Conservation (phyloP, 1,140 invertebrate species). For the Bombus impatiens region DNA sequence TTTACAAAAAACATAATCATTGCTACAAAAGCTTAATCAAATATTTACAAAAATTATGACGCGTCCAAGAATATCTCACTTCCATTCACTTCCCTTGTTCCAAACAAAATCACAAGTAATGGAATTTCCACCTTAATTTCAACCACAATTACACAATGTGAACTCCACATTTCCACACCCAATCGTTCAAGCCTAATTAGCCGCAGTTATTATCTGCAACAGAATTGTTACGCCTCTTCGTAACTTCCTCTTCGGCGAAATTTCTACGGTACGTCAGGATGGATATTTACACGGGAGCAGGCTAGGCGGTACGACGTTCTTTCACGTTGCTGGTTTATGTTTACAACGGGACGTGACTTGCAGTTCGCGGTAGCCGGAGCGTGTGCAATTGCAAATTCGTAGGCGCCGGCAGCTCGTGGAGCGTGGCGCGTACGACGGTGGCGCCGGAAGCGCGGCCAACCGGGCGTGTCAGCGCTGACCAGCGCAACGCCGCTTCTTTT, state of each 20-base stretch:
- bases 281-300: neutral
- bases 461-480: slow-evolving; percentile 80
- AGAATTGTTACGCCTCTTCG: neutral
- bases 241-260: neutral
- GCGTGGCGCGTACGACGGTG: slow-evolving; percentile 51
- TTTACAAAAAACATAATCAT: too few species aligned
- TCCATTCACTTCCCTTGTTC: too few species aligned
- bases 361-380: neutral
- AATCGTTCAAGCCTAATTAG: neutral
- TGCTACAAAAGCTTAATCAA: too few species aligned
- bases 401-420: slow-evolving; percentile 42
- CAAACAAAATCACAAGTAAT: neutral
- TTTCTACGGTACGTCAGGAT: neutral
- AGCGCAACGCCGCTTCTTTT: slow-evolving; percentile 78
- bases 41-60: too few species aligned
- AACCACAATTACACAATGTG: neutral
- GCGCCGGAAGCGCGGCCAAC: slow-evolving; percentile 76
- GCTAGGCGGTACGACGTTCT: neutral
- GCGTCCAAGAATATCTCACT: too few species aligned
- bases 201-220: neutral
- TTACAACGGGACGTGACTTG: neutral
- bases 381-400: slow-evolving; percentile 40
- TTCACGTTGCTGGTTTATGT: neutral
- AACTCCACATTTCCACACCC: neutral
- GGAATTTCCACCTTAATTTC: neutral